Conservation (phyloP, 2,113 vertebrate species). For the Lathamus discolor region DNA sequence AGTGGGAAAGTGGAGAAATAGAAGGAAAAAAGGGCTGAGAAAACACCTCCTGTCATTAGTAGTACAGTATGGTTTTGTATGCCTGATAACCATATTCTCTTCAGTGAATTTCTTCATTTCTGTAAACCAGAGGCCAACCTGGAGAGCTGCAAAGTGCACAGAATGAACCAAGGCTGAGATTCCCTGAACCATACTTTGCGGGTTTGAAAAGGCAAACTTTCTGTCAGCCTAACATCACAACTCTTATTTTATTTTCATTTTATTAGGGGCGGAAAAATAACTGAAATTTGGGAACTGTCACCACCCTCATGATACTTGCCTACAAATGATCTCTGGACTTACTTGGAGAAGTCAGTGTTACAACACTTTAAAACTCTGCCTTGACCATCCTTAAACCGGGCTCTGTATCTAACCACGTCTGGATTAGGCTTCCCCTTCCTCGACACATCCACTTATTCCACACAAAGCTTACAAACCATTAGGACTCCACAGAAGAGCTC, state of each 20-base stretch:
- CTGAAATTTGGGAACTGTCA: background rate
- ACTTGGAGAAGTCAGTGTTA: background rate
- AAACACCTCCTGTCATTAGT: background rate
- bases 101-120: constrained; percentile 35
- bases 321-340: background rate
- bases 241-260: background rate
- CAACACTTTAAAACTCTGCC: background rate
- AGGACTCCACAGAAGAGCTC: background rate
- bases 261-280: background rate
- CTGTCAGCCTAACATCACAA: constrained; percentile 15
- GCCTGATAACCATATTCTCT: background rate
- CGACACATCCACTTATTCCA: background rate
- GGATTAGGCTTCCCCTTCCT: background rate
- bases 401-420: accelerated
- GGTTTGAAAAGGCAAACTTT: constrained; percentile 54
- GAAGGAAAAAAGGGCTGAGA: background rate
- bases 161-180: constrained; percentile 48
- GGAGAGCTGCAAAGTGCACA: constrained; percentile 45
- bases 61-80: background rate
- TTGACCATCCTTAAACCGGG: accelerated
- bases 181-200: constrained; percentile 32
- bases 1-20: background rate
- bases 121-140: constrained; percentile 36
- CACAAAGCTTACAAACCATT: background rate
- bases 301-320: background rate